Percentiles rank a stretch among this genome's conserved stretches.
Conservation (phyloP, 2,888 invertebrate species). For the Spodoptera littoralis region DNA sequence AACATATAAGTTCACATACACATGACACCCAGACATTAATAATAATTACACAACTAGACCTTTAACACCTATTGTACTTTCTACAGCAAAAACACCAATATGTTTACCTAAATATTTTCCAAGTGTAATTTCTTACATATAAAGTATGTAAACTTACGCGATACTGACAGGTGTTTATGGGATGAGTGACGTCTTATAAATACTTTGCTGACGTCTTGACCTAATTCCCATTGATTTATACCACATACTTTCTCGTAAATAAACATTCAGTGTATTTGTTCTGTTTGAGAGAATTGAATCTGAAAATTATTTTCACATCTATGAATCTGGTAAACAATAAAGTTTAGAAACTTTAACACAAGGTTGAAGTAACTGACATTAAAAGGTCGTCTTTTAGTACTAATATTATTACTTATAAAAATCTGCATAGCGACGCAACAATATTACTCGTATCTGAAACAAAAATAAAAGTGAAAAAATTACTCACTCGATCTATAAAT, state of each 20-base stretch:
- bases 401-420: not conserved
- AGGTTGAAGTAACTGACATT: too few relatives aligned
- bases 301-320: too few relatives aligned
- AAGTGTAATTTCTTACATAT: constrained; percentile 7
- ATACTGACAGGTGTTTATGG: constrained; percentile 32
- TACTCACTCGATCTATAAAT: constrained; percentile 59
- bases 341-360: too few relatives aligned
- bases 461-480: constrained; percentile 45
- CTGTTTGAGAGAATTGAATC: too few relatives aligned
- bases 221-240: constrained; percentile 41
- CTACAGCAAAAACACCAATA: too few relatives aligned
- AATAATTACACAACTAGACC: too few relatives aligned
- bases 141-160: constrained; percentile 11
- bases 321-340: too few relatives aligned
- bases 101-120: too few relatives aligned
- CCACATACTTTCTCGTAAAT: constrained; percentile 8
- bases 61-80: too few relatives aligned
- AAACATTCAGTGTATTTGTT: constrained; percentile 2
- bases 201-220: constrained; percentile 31
- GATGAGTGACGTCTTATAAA: constrained; percentile 27
- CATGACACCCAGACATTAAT: too few relatives aligned
- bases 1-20: too few relatives aligned
- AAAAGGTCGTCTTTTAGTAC: too few relatives aligned
- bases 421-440: constrained; percentile 21
- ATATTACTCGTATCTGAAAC: constrained; percentile 22